Base-by-base conservation (phyloP, 2,888 invertebrate species). In the Biston betularia region DNA sequence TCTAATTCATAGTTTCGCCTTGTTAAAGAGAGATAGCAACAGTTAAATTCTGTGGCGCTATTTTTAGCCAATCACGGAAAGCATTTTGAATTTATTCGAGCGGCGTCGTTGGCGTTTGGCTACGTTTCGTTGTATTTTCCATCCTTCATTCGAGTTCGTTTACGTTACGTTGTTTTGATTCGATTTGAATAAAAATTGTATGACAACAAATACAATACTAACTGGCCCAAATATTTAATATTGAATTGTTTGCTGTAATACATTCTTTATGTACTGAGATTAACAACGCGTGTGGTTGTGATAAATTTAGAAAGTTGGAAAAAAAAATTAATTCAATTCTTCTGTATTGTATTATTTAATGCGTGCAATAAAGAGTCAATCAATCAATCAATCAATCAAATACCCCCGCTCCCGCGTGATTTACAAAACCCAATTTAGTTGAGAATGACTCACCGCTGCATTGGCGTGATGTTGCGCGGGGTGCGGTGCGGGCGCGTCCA, bases 91-190 rank as follows among this genome's bases (percentile, higher is more conserved):
- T 85, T 82, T 76, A 82, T 88, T 88, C 85, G 80, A 80, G 92
- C 89, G 89, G 89, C 84, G 86, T 85, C 84, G 88, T 87, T 88
- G 87, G 83, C 82, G 86, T 85, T 88, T 88, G 84, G 88, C 85
- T 85, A 84, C 75, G 76, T 63, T 80, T 79, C 77, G 69, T 75
- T 74, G 78, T 76, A 76, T 73, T 74, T 71, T 80, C 50, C 50
- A 75, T 76, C 73, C 69, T 84, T 79, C 77, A 73, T 83, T 82
- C 76, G 75, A 71, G 50, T 70, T 76, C 68, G 75, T 77, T 75
- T 80, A 76, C 75, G 80, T 81, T 74, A 58, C 49, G 63, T 84
- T 75, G 79, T 82, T 83, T 84, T 75, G 79, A 77, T 73, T 77
- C 72, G 65, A 71, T 71, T 58, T 46, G 44, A 60, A 61, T 49